These are phyloP conservation scores for human (Homo sapiens) DNA, from an alignment of 2,113 vertebrate genomes.

Conservation along the genomic window DNA sequence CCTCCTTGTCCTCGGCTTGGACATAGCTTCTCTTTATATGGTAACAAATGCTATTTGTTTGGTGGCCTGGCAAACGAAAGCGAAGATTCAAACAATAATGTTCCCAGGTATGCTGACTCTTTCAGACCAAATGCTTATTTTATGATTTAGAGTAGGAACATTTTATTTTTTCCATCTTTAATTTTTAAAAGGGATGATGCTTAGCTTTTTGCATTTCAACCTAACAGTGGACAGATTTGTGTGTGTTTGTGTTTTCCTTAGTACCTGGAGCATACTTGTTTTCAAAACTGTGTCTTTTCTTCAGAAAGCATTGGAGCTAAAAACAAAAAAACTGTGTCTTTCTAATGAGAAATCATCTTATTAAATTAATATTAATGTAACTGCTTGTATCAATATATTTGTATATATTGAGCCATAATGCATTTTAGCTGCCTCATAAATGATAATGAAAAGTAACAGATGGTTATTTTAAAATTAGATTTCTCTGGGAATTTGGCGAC, in stretches of 20 bases:
- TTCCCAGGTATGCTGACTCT: slow-evolving; percentile 89
- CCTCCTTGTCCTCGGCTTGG: slow-evolving; percentile 92
- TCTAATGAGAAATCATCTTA: slow-evolving; percentile 24
- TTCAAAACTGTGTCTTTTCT: background rate
- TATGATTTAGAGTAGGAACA: background rate
- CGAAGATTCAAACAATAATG: slow-evolving; percentile 94
- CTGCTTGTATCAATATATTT: background rate
- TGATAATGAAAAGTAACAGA: slow-evolving; percentile 19
- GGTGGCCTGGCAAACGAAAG: slow-evolving; percentile 94
- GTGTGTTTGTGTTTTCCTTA: slow-evolving; percentile 40
- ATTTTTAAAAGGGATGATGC: background rate
- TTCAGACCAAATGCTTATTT: slow-evolving; percentile 40
- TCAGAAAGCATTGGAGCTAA: no score
- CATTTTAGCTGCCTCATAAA: slow-evolving; percentile 10
- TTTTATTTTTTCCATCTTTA: slow-evolving; percentile 41
- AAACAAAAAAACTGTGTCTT: background rate
- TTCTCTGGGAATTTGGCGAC: slow-evolving; percentile 39
- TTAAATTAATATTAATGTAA: slow-evolving; percentile 1
- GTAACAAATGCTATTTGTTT: slow-evolving; percentile 94
- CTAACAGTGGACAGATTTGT: slow-evolving; percentile 7
- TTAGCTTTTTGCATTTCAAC: slow-evolving; percentile 44
- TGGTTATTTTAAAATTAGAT: slow-evolving; percentile 40
- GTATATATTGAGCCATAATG: background rate
- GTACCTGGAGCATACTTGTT: background rate
- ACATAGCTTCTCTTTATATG: slow-evolving; percentile 93